Conservation (phyloP, 2,888 invertebrate species). For the Tenthredo mesomela region DNA sequence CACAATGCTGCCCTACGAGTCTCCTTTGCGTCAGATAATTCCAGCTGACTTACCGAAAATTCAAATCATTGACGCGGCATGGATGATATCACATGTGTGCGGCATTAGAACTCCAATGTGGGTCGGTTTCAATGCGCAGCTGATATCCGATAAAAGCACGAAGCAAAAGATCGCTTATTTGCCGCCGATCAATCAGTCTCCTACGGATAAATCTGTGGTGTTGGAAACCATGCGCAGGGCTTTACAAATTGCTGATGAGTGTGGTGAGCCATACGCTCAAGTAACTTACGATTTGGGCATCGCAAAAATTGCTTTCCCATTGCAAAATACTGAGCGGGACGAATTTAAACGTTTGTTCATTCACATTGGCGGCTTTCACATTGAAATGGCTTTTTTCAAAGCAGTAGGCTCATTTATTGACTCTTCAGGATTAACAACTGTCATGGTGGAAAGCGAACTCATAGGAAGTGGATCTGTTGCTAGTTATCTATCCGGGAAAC, state of each 20-base stretch:
- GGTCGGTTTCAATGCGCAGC: no score
- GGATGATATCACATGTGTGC: no score
- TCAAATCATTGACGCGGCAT: no score
- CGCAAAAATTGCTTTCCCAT: slow-evolving; percentile 55
- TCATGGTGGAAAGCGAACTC: slow-evolving; percentile 50
- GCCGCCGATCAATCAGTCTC: slow-evolving; percentile 58
- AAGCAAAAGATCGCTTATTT: slow-evolving; percentile 43
- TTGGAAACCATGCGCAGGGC: slow-evolving; percentile 63
- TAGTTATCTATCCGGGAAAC: slow-evolving; percentile 44
- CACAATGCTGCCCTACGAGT: no score
- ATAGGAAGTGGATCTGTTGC: slow-evolving; percentile 52
- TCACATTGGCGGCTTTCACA: slow-evolving; percentile 46
- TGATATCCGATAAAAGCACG: no score
- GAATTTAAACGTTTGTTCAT: slow-evolving; percentile 25
- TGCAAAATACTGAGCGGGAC: slow-evolving; percentile 2
- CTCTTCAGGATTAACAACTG: slow-evolving; percentile 46
- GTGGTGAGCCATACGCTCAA: slow-evolving; percentile 54
- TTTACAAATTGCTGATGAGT: slow-evolving; percentile 62
- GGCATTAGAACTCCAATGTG: no score
- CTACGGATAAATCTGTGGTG: slow-evolving; percentile 55
- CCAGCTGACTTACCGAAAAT: no score
- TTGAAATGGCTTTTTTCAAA: slow-evolving; percentile 56
- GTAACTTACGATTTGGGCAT: slow-evolving; percentile 59
- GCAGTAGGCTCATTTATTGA: slow-evolving; percentile 57
- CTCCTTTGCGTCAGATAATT: no score